Base-by-base conservation (phyloP, 2,888 invertebrate species). In the Dendrolimus pini region DNA sequence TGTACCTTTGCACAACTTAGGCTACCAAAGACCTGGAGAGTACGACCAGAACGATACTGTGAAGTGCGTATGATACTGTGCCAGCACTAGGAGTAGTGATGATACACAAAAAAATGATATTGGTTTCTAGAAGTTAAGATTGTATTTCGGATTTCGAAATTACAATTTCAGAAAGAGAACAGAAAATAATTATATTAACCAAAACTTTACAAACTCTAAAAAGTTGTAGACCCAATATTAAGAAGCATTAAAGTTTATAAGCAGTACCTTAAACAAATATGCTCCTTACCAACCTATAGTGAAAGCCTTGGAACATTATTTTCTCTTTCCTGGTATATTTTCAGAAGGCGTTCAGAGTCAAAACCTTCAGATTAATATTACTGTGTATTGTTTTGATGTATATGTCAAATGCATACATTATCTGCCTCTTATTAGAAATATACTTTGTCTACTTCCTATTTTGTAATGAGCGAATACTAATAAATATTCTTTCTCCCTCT, bases 381-480 rank as follows among this genome's bases (percentile, higher is more conserved):
- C 30, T 18, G 30, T 30, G 3, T 3, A 30, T 30, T 6, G 30
- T 30, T 30, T 30, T 30, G 6, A 30, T 30, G 30, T 30, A 30
- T 30, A 30, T 30, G 30, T 1, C 2, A 30, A 30, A 30, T 30
- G 6, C 30, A 18, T 18, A 18, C 18, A 30, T 30, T 41, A 57
- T 30, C 13, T 52, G 47, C 70, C 71, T 76, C 78, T 74, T 72
- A 71, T 74, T 74, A 72, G 69, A 70, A 72, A 66, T 41, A 61
- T 60, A 68, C 66, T 60, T 69, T 64, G 72, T 60, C 62, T 59
- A 64, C 57, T 55, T 58, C 12, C 58, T 59, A 68, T 80, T 30
- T 80, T 77, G 78, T 89, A 89, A 91, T 89, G 90, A 91, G 90
- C 90, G 88, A 89, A 89, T 91, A 90, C 90, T 91, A 91, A 90